These are phyloP conservation scores for Linnaemya vulpina DNA, from an alignment of 2,888 invertebrate genomes.

Conservation along the genomic window DNA sequence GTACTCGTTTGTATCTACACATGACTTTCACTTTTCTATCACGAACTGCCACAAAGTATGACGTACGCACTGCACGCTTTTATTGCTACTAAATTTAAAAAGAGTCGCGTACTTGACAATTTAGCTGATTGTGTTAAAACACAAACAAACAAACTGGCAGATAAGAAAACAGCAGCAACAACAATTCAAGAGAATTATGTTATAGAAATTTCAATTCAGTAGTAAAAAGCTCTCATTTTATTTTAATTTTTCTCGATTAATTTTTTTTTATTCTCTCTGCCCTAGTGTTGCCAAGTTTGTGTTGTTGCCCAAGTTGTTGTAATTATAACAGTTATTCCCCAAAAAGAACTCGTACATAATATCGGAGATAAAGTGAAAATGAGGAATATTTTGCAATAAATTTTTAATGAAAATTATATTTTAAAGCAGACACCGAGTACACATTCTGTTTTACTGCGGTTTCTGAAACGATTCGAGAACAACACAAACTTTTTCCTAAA, in stretches of 20 bases:
- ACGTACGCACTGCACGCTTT: background rate
- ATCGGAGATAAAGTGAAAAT: too few species aligned
- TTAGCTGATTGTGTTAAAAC: background rate
- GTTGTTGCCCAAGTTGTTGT: background rate
- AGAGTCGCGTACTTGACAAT: background rate
- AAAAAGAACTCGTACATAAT: too few species aligned
- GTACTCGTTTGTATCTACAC: background rate
- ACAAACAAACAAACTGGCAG: background rate
- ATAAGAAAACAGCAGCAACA: background rate
- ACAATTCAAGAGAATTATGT: background rate
- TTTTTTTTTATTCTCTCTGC: background rate
- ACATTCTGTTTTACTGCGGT: too few species aligned
- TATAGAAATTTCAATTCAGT: background rate
- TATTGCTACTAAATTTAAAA: slow-evolving; percentile 35
- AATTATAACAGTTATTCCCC: too few species aligned
- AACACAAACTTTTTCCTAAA: too few species aligned
- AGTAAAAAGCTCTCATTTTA: background rate
- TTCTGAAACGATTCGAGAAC: too few species aligned
- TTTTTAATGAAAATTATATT: too few species aligned
- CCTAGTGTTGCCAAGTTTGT: background rate
- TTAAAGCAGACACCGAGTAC: too few species aligned
- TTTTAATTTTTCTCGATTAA: background rate
- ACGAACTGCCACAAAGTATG: too few species aligned
- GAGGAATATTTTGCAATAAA: too few species aligned
- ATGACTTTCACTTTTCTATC: background rate